Percentiles rank a stretch among this genome's conserved stretches.
phyloP scores from a whole-genome alignment of 2,113 vertebrate species.

The Catharus fuscescens region DNA sequence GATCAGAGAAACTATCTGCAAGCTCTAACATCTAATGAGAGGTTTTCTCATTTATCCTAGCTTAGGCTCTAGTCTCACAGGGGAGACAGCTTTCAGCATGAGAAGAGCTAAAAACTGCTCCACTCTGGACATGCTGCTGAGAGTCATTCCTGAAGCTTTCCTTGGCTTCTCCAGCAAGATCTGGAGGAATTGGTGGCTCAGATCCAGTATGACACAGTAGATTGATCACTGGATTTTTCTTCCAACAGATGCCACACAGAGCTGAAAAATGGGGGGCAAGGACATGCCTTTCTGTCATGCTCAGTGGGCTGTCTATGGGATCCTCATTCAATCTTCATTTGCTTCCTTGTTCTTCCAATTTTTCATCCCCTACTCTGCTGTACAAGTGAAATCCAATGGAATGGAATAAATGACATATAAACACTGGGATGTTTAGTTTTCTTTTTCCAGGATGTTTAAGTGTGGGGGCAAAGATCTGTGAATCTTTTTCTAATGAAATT shows the following conservation, averaged over 20 bases:
- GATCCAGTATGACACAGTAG: not conserved
- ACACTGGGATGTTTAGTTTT: not conserved
- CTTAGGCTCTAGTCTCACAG: not conserved
- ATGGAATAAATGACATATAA: not conserved
- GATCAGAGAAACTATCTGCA: not conserved
- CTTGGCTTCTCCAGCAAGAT: not conserved
- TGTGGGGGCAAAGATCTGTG: not conserved
- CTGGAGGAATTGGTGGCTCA: not conserved
- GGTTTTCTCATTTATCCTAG: not conserved
- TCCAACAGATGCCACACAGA: not conserved
- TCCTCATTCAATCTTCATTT: not conserved
- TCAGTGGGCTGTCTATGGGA: not conserved
- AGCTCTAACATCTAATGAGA: not conserved
- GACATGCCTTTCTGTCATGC: not conserved
- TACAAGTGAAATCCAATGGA: not conserved
- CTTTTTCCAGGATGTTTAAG: not conserved
- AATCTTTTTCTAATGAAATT: not conserved
- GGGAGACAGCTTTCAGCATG: constrained; percentile 13
- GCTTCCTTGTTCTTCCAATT: not conserved
- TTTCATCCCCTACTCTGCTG: not conserved
- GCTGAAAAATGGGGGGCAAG: not conserved
- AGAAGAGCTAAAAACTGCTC: constrained; percentile 43
- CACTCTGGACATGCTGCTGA: not conserved
- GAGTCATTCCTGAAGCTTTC: constrained; percentile 7
- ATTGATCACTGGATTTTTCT: not conserved